Base-by-base conservation (phyloP, 2,888 invertebrate genomes). In the Pristionchus entomophagus region DNA sequence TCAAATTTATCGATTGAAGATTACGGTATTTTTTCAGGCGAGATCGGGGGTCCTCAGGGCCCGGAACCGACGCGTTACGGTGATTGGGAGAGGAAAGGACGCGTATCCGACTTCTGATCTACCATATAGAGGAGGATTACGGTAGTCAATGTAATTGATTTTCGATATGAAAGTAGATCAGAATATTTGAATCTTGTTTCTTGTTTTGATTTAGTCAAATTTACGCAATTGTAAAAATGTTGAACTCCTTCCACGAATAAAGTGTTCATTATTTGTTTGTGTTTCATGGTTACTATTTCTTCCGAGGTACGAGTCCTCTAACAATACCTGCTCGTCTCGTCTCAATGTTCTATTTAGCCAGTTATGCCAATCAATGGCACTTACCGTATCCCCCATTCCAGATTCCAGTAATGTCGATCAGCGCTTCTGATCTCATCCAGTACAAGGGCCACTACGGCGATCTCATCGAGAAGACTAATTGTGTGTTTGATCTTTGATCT, bases 51-150 rank as follows among this genome's bases (percentile, higher is more conserved):
- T 0, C 99, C 99, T 0, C 95, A 96, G 91, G 99, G 99, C 10
- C 99, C 98, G 0, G 99, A 99, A 95, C 99, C 99, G 14, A 99
- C 99, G 19, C 95, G 99, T 91, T 99, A 97, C 94, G 99, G 99
- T 1, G 99, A 99, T 94, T 99, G 99, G 99, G 99, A 99, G 94
- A 95, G 99, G 90, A 99, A 99, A 94, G 99, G 99, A 87, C 95
- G 99, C 93, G 97, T 97, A 59, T 95, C 97, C 1, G 99, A 99
- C 95, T 99, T 99, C 95, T 99, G 86, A 51, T 2, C 41, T 38
- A 73, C 65, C 65, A 35, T 73, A 45, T 65, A 32, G 2, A 5
- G 17, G 41, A 41, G 19, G 65, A 35, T 65, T 41, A 73, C 73
- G 41, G 73, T 45, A 73, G 73, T n/a, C 2, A 10, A 32, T 65